A percentile compares a stretch with the other conserved stretches of the same genome.
These are phyloP conservation scores for Paramormyrops hopkinsi DNA, from an alignment of 2,797 vertebrate genomes.

Conservation along the genomic window DNA sequence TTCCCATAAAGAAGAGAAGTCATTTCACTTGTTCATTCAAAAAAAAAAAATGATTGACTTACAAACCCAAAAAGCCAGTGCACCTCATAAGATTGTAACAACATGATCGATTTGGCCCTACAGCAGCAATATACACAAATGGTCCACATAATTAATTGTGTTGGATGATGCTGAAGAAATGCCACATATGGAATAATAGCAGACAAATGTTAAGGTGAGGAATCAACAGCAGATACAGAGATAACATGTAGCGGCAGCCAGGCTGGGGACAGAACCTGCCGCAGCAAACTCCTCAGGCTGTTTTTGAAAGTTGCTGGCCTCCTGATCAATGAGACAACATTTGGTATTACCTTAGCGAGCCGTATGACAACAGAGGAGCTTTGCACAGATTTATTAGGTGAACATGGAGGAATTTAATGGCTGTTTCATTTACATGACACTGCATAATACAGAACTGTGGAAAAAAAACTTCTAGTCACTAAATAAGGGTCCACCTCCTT, in stretches of 20 bases:
- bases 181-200: not conserved
- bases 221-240: not conserved
- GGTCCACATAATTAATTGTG: not conserved
- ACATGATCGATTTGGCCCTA: not conserved
- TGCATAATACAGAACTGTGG: not conserved
- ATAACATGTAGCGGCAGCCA: not conserved
- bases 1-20: not conserved
- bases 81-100: not conserved
- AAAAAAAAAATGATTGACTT: not conserved
- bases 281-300: not conserved
- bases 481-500: not conserved
- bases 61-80: not conserved
- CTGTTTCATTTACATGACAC: not conserved
- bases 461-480: not conserved
- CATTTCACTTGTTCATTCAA: not conserved
- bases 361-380: not conserved
- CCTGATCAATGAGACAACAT: not conserved
- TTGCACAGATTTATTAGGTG: not conserved
- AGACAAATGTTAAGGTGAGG: not conserved
- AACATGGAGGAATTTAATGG: not conserved
- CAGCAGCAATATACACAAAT: not conserved
- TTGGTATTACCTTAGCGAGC: not conserved
- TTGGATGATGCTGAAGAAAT: not conserved
- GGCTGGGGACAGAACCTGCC: not conserved
- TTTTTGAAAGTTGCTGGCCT: not conserved